A percentile compares a stretch with the other conserved stretches of the same genome.
Conservation (phyloP, 1,140 invertebrate genomes). For the Drosophila bifasciata region DNA sequence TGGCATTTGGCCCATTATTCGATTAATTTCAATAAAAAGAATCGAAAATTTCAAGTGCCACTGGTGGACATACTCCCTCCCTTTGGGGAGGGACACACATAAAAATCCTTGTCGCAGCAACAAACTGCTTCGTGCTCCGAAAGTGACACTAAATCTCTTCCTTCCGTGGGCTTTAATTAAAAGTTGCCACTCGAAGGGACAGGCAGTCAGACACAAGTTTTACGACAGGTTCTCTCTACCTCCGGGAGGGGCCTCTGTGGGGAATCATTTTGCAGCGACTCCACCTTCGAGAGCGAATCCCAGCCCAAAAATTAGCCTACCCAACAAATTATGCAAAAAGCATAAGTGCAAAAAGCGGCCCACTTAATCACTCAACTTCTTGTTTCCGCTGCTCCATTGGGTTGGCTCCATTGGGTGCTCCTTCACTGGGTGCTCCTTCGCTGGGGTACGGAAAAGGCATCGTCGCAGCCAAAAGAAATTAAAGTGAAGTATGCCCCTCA, state of each 20-base stretch:
- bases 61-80: not conserved
- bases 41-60: slow-evolving; percentile 53
- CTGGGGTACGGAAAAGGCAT: slow-evolving; percentile 19
- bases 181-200: slow-evolving; percentile 26
- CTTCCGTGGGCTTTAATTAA: slow-evolving; percentile 28
- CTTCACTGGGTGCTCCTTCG: slow-evolving; percentile 10
- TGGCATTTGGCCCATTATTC: slow-evolving; percentile 59
- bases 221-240: slow-evolving; percentile 13
- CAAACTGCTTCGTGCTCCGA: slow-evolving; percentile 12
- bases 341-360: slow-evolving; percentile 75
- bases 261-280: not conserved
- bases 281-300: not conserved
- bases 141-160: slow-evolving; percentile 38
- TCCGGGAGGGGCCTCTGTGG: slow-evolving; percentile 6
- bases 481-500: slow-evolving; percentile 60
- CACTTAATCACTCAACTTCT: slow-evolving; percentile 78
- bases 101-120: slow-evolving; percentile 43
- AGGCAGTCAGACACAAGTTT: slow-evolving; percentile 27
- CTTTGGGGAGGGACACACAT: slow-evolving; percentile 14
- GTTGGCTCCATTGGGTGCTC: slow-evolving; percentile 12
- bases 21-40: slow-evolving; percentile 80
- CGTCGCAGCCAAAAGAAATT: slow-evolving; percentile 61
- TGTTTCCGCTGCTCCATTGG: slow-evolving; percentile 48
- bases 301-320: slow-evolving; percentile 51
- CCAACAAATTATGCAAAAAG: slow-evolving; percentile 64